A percentile compares a stretch with the other conserved stretches of the same genome.
These are phyloP conservation scores for Pantherophis alleghaniensis DNA, from an alignment of 2,797 vertebrate species.

Conservation along the genomic window DNA sequence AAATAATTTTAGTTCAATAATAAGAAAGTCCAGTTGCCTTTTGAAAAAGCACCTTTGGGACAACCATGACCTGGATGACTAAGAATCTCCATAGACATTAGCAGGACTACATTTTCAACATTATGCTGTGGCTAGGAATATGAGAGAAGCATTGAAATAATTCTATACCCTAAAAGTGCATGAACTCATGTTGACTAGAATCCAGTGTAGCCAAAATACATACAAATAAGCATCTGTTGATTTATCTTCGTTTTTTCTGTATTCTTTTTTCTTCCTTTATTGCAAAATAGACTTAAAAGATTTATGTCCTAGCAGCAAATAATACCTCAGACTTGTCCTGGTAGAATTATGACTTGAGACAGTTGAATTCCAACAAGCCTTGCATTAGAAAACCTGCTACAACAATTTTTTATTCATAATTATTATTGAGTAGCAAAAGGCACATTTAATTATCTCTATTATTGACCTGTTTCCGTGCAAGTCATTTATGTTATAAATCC, in stretches of 20 bases:
- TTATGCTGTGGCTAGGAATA: constrained; percentile 33
- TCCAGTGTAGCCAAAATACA: constrained; percentile 39
- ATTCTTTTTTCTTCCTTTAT: constrained; percentile 38
- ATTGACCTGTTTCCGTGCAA: constrained; percentile 48
- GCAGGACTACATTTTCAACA: constrained; percentile 49
- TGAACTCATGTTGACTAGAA: constrained; percentile 32
- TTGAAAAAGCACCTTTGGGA: background rate
- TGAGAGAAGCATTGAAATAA: constrained; percentile 27
- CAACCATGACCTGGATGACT: background rate
- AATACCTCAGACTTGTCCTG: constrained; percentile 55
- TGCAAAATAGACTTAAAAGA: constrained; percentile 55
- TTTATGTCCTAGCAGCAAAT: constrained; percentile 46
- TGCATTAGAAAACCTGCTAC: constrained; percentile 59
- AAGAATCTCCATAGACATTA: constrained; percentile 14
- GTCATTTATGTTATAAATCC: constrained; percentile 50
- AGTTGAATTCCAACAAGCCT: constrained; percentile 44
- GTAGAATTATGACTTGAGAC: constrained; percentile 56
- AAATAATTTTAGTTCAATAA: background rate
- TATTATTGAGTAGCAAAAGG: constrained; percentile 58
- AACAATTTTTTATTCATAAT: constrained; percentile 63
- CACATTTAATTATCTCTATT: constrained; percentile 61
- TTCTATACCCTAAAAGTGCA: constrained; percentile 42
- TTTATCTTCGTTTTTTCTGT: constrained; percentile 38
- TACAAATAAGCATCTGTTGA: constrained; percentile 39
- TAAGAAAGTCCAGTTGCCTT: background rate